Base-by-base conservation (phyloP, 1,140 invertebrate species). In the Drosophila baimaii region DNA sequence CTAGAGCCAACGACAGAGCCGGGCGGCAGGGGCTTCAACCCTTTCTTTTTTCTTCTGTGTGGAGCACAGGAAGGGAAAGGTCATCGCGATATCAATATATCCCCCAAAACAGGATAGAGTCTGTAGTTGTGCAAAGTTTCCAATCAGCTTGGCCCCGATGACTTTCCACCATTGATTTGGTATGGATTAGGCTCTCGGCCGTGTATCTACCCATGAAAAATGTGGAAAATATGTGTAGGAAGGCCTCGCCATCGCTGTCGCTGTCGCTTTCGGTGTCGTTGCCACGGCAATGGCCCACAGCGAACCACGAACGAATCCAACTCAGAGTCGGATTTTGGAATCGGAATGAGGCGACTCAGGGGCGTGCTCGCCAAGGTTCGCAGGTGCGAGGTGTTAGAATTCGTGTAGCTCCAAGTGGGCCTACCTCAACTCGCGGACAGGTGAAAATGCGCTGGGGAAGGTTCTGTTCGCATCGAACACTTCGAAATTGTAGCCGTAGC, bases 271-370 rank as follows among this genome's bases (percentile, higher is more conserved):
- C 58, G 44, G 56, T 58, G 55, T 37, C 64, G 83, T 88, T 88
- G 84, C 84, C 83, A 83, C 79, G 83, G 83, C 83, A 88, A 88
- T 88, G 84, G 84, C 83, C 84, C 77, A 74, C 72, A 76, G 76
- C 59, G 33, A 82, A 62, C 49, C 23, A 77, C 51, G 51, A 81
- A 66, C 79, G 39, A 66, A 58, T 55, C 56, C 65, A 46, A 41
- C 58, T 63, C 29, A 29, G 73, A 43, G 62, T 54, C 73, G 59
- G 51, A 49, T 52, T 52, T 33, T 37, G 8, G 52, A 55, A n/a
- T 62, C 31, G 59, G 59, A 69, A 69, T 69, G 62, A 66, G 63
- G 57, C 82, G 57, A 77, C 79, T 75, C 73, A 86, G 82, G 80
- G 80, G 68, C 84, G 68, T 70, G 57, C 51, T 43, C 39, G 58